Conservation (phyloP, 30 jellyfish, hydroid and myxozoan species). For the Aurelia aurita region DNA sequence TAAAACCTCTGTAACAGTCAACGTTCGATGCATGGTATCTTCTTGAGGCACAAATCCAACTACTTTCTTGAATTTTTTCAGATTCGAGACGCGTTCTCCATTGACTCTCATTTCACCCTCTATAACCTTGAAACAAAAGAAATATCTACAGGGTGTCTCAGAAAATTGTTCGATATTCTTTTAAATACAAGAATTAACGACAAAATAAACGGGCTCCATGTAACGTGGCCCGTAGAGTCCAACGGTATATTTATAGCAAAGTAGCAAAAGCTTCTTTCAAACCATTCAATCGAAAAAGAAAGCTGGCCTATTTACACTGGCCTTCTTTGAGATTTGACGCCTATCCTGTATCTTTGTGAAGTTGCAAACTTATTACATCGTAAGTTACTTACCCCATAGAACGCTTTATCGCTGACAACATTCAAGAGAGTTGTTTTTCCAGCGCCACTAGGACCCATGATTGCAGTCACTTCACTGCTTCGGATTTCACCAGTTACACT, state of each 20-base stretch:
- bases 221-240: too few species aligned
- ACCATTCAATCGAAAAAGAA: too few species aligned
- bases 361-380: not conserved
- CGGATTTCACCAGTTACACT: slow-evolving; percentile 59
- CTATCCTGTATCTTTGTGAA: too few species aligned
- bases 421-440: slow-evolving; percentile 61
- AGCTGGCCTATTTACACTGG: too few species aligned
- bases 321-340: too few species aligned
- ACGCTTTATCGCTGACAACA: slow-evolving; percentile 63
- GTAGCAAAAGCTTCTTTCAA: too few species aligned
- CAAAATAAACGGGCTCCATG: too few species aligned
- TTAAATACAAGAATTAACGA: too few species aligned
- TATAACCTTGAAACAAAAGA: slow-evolving; percentile 24
- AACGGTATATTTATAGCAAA: too few species aligned
- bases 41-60: slow-evolving; percentile 74
- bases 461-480: slow-evolving; percentile 71
- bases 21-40: slow-evolving; percentile 68
- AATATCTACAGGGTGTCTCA: too few species aligned
- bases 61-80: slow-evolving; percentile 28
- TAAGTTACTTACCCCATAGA: slow-evolving; percentile 44
- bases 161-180: too few species aligned
- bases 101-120: slow-evolving; percentile 49
- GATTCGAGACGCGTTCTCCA: slow-evolving; percentile 20
- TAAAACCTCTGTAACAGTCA: slow-evolving; percentile 65
- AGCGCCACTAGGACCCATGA: slow-evolving; percentile 81